Evolutionary conservation across 2,113 vertebrate species (phyloP).

Genomic region (Nycticebus coucang): DNA sequence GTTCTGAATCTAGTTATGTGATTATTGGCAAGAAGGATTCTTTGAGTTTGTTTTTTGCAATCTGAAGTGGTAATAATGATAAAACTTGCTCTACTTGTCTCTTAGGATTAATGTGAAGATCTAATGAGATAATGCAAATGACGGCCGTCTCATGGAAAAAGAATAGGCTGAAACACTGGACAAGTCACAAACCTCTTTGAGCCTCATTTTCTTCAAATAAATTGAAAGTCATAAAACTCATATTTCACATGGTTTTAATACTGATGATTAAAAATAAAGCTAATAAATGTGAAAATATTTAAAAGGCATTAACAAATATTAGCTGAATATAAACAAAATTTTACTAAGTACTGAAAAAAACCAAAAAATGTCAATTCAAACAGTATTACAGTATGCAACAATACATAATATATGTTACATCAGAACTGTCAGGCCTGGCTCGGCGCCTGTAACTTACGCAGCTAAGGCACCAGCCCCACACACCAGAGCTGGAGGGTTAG

Average conservation of each 20-base stretch:
- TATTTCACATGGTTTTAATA: conserved; percentile 22
- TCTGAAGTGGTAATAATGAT: background rate
- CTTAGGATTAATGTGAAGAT: background rate
- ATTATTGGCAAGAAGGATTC: background rate
- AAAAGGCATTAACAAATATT: background rate
- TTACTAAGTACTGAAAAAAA: conserved; percentile 29
- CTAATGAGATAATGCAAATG: background rate
- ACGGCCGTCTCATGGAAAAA: background rate
- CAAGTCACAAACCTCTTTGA: conserved; percentile 11
- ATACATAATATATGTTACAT: background rate
- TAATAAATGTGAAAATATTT: conserved; percentile 20
- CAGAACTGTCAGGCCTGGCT: background rate
- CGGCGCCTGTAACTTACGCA: no score
- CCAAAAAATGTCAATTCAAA: conserved; percentile 17
- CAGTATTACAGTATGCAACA: background rate
- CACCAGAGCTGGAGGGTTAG: no score
- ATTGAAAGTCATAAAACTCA: background rate
- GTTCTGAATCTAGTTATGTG: background rate
- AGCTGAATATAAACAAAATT: background rate
- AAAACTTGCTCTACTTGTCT: background rate
- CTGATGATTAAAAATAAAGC: background rate
- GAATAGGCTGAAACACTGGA: background rate
- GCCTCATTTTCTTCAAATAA: conserved; percentile 2
- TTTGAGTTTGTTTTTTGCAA: conserved; percentile 2
- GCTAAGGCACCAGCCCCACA: no score